Evolutionary conservation across 2,888 invertebrate genomes (phyloP), one percentile per base, ranked within the genome.

Genomic region (Tenthredo scrophulariae): DNA sequence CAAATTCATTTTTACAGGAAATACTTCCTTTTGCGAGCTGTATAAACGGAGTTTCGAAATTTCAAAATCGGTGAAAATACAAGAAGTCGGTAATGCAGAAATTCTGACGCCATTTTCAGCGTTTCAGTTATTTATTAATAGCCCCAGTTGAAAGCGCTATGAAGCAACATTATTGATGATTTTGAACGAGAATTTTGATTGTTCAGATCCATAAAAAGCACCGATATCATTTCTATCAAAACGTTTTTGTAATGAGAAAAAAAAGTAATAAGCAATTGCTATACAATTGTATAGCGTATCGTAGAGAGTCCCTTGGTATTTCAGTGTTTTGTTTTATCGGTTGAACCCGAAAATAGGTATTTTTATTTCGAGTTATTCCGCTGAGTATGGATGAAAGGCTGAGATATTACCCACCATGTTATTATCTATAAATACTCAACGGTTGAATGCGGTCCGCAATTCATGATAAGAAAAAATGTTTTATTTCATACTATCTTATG

Each of bases 391-490:
- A 67, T 67, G 33, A 67, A 67, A 7, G 67, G 6, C 13, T 33
- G 6, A 65, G 43, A 74, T 22, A 74, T 74, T 74, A 15, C 43
- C 9, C 43, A 43, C 40, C 40, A 22, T n/a, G 72, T 74, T n/a
- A 43, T 43, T 74, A 74, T 43, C 72, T 74, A 74, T 6, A 74
- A 74, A 74, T 74, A 40, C 43, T 74, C 43, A 74, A 10, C 40
- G 72, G 72, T 74, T 37, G 18, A 74, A 43, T 74, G 43, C 40
- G n/a, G 72, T n/a, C 43, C 43, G 43, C 26, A 74, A 74, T 43
- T 13, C 9, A 43, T 43, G 72, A 74, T 74, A 74, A 43, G 9
- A 43, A 22, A 75, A 50, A 50, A 50, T 40, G 46, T 67, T 67
- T 33, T 7, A 67, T 33, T 67, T 33, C 67, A 33, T 33, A 18